Evolutionary conservation across 2,888 invertebrate genomes (phyloP).

Genomic region (Tachystola acroxantha): DNA sequence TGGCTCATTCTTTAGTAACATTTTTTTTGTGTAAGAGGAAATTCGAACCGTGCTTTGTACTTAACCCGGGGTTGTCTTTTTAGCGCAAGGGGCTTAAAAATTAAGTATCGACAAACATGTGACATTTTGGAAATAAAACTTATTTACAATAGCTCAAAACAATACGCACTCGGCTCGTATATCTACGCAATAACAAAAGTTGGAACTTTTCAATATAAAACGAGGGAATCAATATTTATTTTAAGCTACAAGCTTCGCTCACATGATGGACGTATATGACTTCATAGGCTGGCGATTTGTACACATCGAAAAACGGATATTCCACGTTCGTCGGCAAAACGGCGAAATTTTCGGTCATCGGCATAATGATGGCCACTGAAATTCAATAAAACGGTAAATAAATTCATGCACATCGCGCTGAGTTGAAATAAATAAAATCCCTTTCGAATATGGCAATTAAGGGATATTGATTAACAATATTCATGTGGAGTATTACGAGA

Average conservation of each 20-base stretch:
- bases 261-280: constrained; percentile 63
- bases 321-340: constrained; percentile 72
- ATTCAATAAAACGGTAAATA: constrained; percentile 8
- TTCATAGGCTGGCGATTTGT: constrained; percentile 52
- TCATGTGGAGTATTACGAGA: neutral
- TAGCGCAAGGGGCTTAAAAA: no score
- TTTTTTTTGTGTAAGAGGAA: no score
- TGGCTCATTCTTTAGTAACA: no score
- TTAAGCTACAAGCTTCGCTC: constrained; percentile 23
- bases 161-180: no score
- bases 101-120: no score
- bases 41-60: no score
- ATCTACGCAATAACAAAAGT: no score
- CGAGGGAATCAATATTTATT: no score
- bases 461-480: constrained; percentile 1
- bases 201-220: no score
- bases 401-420: constrained; percentile 1
- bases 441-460: neutral
- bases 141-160: no score
- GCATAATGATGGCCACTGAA: constrained; percentile 68
- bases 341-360: constrained; percentile 62
- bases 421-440: neutral
- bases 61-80: no score
- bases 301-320: constrained; percentile 60
- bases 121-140: no score